Evolutionary conservation across 2,797 vertebrate species (phyloP).

Genomic region (Myoxocephalus aenaeus): DNA sequence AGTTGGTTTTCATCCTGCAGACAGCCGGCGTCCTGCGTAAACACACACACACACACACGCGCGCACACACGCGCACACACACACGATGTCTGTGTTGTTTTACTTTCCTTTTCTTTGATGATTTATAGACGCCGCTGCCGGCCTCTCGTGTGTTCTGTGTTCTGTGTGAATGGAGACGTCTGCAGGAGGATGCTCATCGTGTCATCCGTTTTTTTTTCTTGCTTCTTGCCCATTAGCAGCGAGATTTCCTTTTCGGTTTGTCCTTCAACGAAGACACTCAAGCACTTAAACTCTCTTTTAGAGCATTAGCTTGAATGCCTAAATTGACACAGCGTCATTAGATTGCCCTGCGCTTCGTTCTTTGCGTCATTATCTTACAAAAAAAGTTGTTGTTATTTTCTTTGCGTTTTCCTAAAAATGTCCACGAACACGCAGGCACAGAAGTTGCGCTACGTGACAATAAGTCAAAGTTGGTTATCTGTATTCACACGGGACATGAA

Average conservation of each 20-base stretch:
- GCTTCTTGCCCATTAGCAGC: conserved; percentile 14
- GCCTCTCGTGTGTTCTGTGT: background rate
- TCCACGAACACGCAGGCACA: background rate
- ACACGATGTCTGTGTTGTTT: conserved; percentile 15
- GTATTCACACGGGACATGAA: background rate
- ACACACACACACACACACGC: conserved; percentile 14
- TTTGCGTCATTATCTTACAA: background rate
- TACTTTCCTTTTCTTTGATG: conserved; percentile 29
- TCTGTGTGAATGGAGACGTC: background rate
- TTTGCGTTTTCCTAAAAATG: background rate
- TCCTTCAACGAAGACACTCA: background rate
- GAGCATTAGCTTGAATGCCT: background rate
- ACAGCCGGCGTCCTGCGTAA: conserved; percentile 35
- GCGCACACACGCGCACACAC: conserved; percentile 35
- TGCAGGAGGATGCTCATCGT: background rate
- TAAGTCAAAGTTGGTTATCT: background rate
- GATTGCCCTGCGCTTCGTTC: background rate
- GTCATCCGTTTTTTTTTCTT: background rate
- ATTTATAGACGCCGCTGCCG: conserved; percentile 17
- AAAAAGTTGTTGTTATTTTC: background rate
- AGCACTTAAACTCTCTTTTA: conserved; percentile 13
- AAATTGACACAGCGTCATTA: conserved; percentile 7
- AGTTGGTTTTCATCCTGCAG: conserved; percentile 48
- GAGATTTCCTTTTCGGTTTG: conserved; percentile 7
- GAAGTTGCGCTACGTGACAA: background rate